Evolutionary conservation across 2,797 vertebrate species (phyloP), one percentile per base, ranked within the genome.

Genomic region (Margarornis squamiger): DNA sequence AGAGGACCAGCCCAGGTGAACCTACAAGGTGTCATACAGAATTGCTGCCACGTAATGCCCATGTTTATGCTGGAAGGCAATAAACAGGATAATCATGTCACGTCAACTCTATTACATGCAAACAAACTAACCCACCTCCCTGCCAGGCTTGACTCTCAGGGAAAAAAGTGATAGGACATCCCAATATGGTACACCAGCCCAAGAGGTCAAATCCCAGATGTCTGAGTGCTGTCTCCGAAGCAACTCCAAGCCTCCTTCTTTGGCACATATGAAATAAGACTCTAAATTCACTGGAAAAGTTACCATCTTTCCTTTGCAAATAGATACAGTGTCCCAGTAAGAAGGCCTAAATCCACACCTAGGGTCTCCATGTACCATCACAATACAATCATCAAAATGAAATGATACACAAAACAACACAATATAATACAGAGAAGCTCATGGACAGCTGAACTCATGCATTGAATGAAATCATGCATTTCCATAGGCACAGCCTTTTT

Each of bases 31-130:
- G 39, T 51, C 27, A 46, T 38, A 52, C 17, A 32, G 52, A 91
- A 86, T 57, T 80, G 22, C 45, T 80, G 38, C 49, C 54, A 36
- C 1, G 0, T 74, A 65, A 83, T 63, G 24, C 14, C 38, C 3
- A 0, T 90, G 82, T 88, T 93, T 90, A 80, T 45, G 54, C 54
- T 58, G 49, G 46, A 80, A 95, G 76, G 61, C 32, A 77, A 55
- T 77, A 95, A 95, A 91, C 87, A 96, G 32, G 73, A 72, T 91
- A 75, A 88, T 86, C 49, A 21, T 30, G 8, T 45, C 68, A 61
- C 0, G 0, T 36, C 75, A 80, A 22, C 91, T 93, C 59, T 6
- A 65, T 54, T 49, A 23, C 65, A 54, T 4, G 30, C 61, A 63
- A 88, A 80, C 65, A 61, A 90, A 57, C 49, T 43, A 71, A 86